These are phyloP conservation scores for Corythornis madagascariensis DNA, from an alignment of 2,113 vertebrate species.

Conservation along the genomic window DNA sequence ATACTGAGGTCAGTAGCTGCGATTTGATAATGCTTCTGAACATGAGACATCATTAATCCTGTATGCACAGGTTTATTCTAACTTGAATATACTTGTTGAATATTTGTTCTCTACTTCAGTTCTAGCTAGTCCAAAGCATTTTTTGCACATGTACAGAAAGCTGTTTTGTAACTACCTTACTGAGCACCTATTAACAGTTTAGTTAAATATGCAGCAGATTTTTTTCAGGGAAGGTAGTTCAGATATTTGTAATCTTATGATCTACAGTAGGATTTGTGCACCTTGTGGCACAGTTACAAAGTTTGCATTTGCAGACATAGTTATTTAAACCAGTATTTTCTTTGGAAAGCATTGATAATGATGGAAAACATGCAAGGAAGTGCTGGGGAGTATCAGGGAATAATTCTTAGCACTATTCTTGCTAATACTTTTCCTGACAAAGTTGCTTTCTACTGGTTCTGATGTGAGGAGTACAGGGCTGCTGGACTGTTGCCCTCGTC, in stretches of 20 bases:
- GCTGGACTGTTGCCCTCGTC: background rate
- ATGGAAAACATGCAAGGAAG: background rate
- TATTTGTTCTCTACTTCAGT: background rate
- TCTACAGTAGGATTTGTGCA: background rate
- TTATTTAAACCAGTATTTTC: background rate
- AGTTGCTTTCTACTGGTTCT: background rate
- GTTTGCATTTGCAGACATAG: background rate
- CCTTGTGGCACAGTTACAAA: background rate
- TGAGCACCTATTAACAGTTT: background rate
- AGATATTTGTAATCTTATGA: background rate
- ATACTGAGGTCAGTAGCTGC: background rate
- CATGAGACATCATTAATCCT: background rate
- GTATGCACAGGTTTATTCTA: background rate
- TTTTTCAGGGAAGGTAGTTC: background rate
- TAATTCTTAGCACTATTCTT: background rate
- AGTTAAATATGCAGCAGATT: background rate
- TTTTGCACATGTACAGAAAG: background rate
- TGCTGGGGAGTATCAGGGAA: background rate
- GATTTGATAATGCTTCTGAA: background rate
- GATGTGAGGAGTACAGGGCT: background rate
- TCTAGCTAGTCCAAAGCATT: background rate
- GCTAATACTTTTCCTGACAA: background rate
- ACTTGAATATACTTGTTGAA: background rate
- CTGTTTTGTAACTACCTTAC: background rate
- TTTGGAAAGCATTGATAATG: background rate